Conservation (phyloP, 2,797 vertebrate genomes). For the Gila robusta region DNA sequence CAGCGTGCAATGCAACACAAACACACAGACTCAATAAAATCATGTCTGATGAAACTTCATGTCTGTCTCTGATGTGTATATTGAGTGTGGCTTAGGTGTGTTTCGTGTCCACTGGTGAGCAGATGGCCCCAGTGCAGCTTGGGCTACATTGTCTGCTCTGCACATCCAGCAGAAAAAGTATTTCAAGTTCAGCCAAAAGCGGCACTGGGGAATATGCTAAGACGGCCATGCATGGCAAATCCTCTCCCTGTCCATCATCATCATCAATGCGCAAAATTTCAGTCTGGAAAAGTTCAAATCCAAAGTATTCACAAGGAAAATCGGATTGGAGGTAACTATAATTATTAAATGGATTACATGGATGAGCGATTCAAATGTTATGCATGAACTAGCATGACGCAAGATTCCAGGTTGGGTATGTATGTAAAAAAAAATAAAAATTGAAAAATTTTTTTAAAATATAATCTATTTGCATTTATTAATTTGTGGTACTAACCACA, state of each 20-base stretch:
- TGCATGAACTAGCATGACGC: not conserved
- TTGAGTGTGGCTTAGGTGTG: slow-evolving; percentile 8
- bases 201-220: slow-evolving; percentile 68
- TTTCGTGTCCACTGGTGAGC: slow-evolving; percentile 28
- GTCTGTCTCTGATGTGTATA: slow-evolving; percentile 66
- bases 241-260: slow-evolving; percentile 77
- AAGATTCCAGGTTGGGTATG: not conserved
- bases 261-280: slow-evolving; percentile 74
- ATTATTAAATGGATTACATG: slow-evolving; percentile 42
- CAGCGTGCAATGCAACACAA: slow-evolving; percentile 24
- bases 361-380: not conserved
- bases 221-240: slow-evolving; percentile 76
- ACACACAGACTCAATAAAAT: slow-evolving; percentile 3
- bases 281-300: slow-evolving; percentile 70
- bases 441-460: not conserved
- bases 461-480: not conserved
- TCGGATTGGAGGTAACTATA: slow-evolving; percentile 49
- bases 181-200: slow-evolving; percentile 72
- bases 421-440: not conserved
- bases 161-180: slow-evolving; percentile 70
- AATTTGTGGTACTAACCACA: not conserved
- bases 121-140: slow-evolving; percentile 58
- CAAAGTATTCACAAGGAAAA: slow-evolving; percentile 65
- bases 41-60: slow-evolving; percentile 8
- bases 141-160: slow-evolving; percentile 65